Conservation (phyloP, 2,797 vertebrate genomes). For the Manis pentadactyla region DNA sequence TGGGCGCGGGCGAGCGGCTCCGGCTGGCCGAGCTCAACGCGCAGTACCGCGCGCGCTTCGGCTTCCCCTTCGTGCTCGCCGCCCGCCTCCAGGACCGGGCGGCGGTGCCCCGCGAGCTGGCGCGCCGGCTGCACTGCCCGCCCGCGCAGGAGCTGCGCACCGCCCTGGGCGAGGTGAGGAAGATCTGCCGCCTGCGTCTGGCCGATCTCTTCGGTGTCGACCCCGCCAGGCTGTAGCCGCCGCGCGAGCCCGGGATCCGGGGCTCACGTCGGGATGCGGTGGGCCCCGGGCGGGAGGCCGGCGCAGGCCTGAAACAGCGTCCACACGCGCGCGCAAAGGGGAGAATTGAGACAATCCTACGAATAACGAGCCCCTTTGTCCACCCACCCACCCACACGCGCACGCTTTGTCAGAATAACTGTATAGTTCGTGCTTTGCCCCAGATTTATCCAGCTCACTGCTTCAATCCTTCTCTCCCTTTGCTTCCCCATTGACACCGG, state of each 20-base stretch:
- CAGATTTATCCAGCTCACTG: neutral
- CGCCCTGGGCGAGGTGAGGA: constrained; percentile 91
- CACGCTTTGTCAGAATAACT: neutral
- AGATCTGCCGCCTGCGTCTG: constrained; percentile 89
- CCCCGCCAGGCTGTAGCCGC: neutral
- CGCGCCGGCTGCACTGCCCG: constrained; percentile 82
- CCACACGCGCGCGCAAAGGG: neutral
- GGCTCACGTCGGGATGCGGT: neutral
- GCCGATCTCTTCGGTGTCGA: constrained; percentile 66
- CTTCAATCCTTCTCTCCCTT: neutral
- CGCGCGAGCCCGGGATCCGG: neutral
- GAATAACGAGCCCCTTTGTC: neutral
- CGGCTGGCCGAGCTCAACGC: constrained; percentile 86
- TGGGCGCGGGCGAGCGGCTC: constrained; percentile 80
- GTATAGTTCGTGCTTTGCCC: neutral
- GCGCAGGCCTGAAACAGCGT: neutral
- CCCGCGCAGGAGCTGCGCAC: constrained; percentile 83
- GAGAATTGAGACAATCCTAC: neutral
- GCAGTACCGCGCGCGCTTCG: constrained; percentile 89
- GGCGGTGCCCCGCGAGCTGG: constrained; percentile 85
- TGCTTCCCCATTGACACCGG: neutral
- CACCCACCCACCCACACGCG: neutral
- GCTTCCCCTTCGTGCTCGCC: constrained; percentile 92
- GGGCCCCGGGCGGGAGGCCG: neutral
- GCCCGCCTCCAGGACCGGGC: constrained; percentile 87